phyloP scores from a whole-genome alignment of 2,797 vertebrate genomes.

The Molossus alvarezi region DNA sequence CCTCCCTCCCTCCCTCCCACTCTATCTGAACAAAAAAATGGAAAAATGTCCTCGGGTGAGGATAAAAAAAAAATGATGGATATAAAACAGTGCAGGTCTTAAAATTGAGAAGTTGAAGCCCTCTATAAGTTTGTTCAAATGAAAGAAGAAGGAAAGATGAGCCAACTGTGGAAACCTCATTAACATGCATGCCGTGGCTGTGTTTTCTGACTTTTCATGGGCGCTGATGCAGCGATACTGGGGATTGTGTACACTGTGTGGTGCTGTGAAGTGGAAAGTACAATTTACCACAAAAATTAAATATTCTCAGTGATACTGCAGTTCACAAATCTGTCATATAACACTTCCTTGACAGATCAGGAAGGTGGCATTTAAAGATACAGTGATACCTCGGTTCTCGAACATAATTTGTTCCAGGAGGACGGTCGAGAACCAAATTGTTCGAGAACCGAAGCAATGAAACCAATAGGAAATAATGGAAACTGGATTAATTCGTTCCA shows the following conservation, averaged over 20 bases:
- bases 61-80: not conserved
- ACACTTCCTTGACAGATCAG: constrained; percentile 57
- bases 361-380: not conserved
- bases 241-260: constrained; percentile 14
- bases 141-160: constrained; percentile 54
- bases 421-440: too few relatives aligned
- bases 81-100: constrained; percentile 62
- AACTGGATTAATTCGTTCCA: too few relatives aligned
- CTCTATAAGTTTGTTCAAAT: constrained; percentile 16
- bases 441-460: too few relatives aligned
- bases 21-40: too few relatives aligned
- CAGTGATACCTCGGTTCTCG: too few relatives aligned
- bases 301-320: constrained; percentile 33
- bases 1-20: too few relatives aligned
- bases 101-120: constrained; percentile 6
- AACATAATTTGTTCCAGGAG: too few relatives aligned
- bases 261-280: constrained; percentile 58
- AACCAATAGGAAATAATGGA: too few relatives aligned
- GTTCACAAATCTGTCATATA: constrained; percentile 49
- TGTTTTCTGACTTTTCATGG: constrained; percentile 56
- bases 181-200: not conserved
- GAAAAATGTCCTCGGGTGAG: too few relatives aligned
- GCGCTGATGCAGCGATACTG: not conserved
- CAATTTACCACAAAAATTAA: constrained; percentile 69
- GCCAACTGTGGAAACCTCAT: constrained; percentile 5